These are phyloP conservation scores for Parauchenoglanis punctatus DNA, from an alignment of 2,797 vertebrate genomes.

Conservation along the genomic window DNA sequence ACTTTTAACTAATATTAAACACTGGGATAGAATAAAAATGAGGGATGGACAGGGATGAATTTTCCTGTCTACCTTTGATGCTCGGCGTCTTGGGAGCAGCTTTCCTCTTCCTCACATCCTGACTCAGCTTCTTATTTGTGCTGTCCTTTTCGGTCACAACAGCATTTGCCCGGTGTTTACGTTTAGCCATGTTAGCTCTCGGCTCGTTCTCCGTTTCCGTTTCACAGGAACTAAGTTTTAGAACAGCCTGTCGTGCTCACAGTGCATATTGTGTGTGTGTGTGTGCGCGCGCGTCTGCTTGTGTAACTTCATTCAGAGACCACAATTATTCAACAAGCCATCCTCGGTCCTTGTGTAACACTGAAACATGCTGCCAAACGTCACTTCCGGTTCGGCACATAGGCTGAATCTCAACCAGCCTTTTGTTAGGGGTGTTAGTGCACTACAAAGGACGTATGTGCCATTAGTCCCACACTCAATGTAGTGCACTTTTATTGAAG, in stretches of 20 bases:
- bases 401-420: too few relatives aligned
- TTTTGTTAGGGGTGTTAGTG: background rate
- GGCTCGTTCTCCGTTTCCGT: background rate
- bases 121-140: conserved; percentile 72
- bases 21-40: too few relatives aligned
- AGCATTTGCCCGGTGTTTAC: conserved; percentile 50
- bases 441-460: background rate
- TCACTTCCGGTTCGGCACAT: conserved; percentile 66
- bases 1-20: background rate
- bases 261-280: background rate
- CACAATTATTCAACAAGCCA: conserved; percentile 63
- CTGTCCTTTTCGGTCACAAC: conserved; percentile 49
- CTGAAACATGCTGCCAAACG: conserved; percentile 34
- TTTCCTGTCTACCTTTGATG: conserved; percentile 64
- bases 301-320: conserved; percentile 20
- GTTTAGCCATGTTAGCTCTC: conserved; percentile 72
- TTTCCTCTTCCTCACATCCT: conserved; percentile 54
- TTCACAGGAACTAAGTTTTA: background rate
- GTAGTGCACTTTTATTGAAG: background rate
- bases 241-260: background rate
- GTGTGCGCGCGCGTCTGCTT: conserved; percentile 34
- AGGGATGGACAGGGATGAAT: too few relatives aligned
- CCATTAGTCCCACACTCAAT: background rate
- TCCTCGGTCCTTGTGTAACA: conserved; percentile 67
- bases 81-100: conserved; percentile 49